Evolutionary conservation across 2,113 vertebrate species (phyloP), one percentile per base, ranked within the genome.

Genomic region (Vulpes lagopus): DNA sequence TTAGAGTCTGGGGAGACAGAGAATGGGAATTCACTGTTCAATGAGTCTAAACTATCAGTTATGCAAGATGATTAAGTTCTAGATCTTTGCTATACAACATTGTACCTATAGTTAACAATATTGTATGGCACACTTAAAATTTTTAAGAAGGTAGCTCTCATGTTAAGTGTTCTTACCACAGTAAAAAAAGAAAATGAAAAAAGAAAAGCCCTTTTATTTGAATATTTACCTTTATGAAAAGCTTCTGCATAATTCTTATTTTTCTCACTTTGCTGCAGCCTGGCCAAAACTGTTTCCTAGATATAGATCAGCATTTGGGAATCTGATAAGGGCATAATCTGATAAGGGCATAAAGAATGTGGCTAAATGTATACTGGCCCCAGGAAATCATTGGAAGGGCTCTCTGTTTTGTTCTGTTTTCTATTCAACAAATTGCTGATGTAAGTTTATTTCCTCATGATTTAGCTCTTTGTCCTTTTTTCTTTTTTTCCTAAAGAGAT

Each of bases 141-240:
- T 27, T 8, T 27, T 60, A 12, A 94, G 16, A 85, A n/a, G 35
- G 74, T 35, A n/a, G 16, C 59, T 22, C 22, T 55, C 62, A 22
- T 49, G 12, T 82, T 92, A 35, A 35, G 20, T 32, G 6, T 51
- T 60, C 84, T 60, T 94, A 80, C 15, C 22, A 30, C 51, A 59
- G 57, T 55, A 59, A 91, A 65, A 32, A 76, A 43, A 32, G 19
- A 43, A 43, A 62, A 93, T 43, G 43, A 17, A 74, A 43, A 57
- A 67, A 60, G 30, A 55, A 94, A 87, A 88, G 15, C 0, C 0
- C 5, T 83, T 88, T 80, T 62, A 67, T 17, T 6, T 55, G 49
- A 91, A 65, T 53, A 30, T 69, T 86, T 84, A 53, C 59, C 35
- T 64, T 95, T 73, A 71, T 91, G 55, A 59, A 79, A 94, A 83